These are phyloP conservation scores for Myotis davidii DNA, from an alignment of 2,113 vertebrate genomes.

Conservation along the genomic window DNA sequence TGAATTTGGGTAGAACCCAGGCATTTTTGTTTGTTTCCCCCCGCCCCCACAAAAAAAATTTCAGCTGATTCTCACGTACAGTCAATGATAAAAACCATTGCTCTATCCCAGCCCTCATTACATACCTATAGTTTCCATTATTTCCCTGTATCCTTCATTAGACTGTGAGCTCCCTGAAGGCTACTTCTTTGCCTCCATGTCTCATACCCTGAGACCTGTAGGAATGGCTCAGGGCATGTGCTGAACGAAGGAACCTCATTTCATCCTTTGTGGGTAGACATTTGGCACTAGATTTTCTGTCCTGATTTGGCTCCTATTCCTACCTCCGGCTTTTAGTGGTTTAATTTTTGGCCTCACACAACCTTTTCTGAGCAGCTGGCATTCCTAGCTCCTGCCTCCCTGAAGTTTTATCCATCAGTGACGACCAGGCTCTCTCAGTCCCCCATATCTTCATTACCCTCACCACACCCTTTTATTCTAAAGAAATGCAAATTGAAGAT, in stretches of 20 bases:
- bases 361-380: background rate
- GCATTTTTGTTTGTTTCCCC: no score
- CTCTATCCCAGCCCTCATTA: background rate
- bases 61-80: background rate
- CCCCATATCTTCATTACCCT: background rate
- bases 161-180: background rate
- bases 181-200: background rate
- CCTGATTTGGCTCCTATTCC: background rate
- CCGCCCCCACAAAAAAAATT: background rate
- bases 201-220: background rate
- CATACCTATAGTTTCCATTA: background rate
- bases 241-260: background rate
- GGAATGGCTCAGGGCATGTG: no score
- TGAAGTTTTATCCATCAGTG: background rate
- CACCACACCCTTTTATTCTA: background rate
- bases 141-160: background rate
- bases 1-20: background rate
- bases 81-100: background rate
- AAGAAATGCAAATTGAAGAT: background rate
- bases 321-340: background rate
- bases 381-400: background rate
- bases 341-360: background rate
- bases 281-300: background rate
- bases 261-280: background rate
- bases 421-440: background rate